Evolutionary conservation across 2,797 vertebrate genomes (phyloP).

Genomic region (Limnodromus scolopaceus): DNA sequence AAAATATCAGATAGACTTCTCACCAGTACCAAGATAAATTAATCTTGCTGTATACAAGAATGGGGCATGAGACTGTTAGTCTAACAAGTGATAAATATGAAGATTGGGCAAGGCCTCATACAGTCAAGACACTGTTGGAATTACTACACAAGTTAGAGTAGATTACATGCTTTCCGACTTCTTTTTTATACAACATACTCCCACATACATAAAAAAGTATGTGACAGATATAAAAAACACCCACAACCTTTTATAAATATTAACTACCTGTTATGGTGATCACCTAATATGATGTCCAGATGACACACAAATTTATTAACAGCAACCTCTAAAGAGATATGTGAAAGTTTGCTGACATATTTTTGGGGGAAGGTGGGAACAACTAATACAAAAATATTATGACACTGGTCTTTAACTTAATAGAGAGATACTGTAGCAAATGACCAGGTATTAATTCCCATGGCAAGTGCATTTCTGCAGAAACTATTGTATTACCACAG

Average conservation of each 20-base stretch:
- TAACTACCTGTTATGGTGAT: not conserved
- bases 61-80: not conserved
- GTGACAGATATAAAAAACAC: not conserved
- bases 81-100: not conserved
- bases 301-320: not conserved
- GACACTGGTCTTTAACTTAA: not conserved
- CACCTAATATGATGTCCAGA: accelerated
- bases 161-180: not conserved
- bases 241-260: not conserved
- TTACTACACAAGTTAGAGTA: not conserved
- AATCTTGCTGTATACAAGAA: not conserved
- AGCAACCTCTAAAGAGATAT: not conserved
- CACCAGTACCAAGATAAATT: not conserved
- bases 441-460: not conserved
- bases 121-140: not conserved
- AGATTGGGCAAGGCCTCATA: not conserved
- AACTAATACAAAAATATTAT: not conserved
- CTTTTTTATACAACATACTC: not conserved
- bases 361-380: not conserved
- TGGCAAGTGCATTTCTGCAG: not conserved
- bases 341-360: not conserved
- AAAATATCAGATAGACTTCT: not conserved
- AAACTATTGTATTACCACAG: not conserved
- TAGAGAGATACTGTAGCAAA: not conserved
- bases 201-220: not conserved